Evolutionary conservation across 2,797 vertebrate species (phyloP).

Genomic region (Cynodonichthys magdalenae): DNA sequence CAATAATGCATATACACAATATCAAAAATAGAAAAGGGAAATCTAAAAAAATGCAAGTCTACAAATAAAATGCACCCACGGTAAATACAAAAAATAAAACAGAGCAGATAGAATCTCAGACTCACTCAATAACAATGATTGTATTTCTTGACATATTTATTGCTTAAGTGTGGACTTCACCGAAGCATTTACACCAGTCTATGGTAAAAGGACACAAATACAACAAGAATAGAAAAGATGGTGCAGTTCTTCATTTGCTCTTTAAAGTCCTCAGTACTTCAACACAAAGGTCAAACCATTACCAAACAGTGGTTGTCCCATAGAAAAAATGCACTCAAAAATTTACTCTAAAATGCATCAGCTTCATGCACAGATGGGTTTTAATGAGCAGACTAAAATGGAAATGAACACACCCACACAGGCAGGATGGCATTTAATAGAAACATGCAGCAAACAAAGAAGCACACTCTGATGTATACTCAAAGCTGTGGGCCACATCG

Average conservation of each 20-base stretch:
- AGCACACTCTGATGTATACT: background rate
- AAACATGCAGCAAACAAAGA: conserved; percentile 31
- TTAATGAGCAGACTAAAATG: conserved; percentile 33
- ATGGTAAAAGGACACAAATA: background rate
- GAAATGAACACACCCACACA: conserved; percentile 25
- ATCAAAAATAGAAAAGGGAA: conserved; percentile 6
- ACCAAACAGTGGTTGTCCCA: conserved; percentile 20
- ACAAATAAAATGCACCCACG: conserved; percentile 2
- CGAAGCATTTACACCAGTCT: conserved; percentile 9
- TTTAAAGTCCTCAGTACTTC: background rate
- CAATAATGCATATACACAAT: background rate
- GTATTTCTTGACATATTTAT: conserved; percentile 3
- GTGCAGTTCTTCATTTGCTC: conserved; percentile 16
- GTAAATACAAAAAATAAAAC: conserved; percentile 17
- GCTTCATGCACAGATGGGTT: conserved; percentile 19
- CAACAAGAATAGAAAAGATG: background rate
- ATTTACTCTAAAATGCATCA: conserved; percentile 5
- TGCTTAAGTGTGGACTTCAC: conserved; percentile 7
- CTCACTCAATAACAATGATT: conserved; percentile 19
- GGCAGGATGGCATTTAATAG: conserved; percentile 12
- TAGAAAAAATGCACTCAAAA: conserved; percentile 12
- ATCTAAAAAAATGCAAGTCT: background rate
- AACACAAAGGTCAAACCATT: conserved; percentile 24
- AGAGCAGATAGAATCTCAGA: conserved; percentile 36
- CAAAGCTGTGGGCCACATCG: background rate